Evolutionary conservation across 53 echinoderm and acorn worm genomes (phyloP).

Genomic region (Patiria pectinifera): DNA sequence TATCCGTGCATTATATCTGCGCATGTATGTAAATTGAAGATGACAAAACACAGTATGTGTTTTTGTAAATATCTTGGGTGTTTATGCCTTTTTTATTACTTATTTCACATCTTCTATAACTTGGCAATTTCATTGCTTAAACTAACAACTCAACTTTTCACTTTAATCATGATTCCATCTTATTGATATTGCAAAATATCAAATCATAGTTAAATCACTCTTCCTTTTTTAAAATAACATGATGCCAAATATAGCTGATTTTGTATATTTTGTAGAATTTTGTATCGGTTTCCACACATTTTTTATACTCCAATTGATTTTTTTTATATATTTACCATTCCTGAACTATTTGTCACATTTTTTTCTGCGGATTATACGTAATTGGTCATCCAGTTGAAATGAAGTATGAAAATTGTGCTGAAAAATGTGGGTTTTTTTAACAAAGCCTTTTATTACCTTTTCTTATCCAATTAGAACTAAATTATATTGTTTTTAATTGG

Average conservation of each 20-base stretch:
- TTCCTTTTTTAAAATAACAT: neutral
- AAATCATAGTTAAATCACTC: neutral
- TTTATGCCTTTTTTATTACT: too few species aligned
- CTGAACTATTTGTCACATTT: neutral
- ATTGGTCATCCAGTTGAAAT: neutral
- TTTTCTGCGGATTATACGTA: neutral
- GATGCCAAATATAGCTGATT: neutral
- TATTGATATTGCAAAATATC: neutral
- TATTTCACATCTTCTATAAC: too few species aligned
- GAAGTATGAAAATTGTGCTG: neutral
- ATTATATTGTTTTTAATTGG: neutral
- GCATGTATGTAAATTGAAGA: too few species aligned
- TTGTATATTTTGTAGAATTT: constrained; percentile 12
- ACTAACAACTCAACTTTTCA: too few species aligned
- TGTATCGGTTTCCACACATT: neutral
- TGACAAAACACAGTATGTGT: too few species aligned
- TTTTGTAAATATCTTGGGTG: too few species aligned
- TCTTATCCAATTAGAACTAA: too few species aligned
- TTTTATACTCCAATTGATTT: neutral
- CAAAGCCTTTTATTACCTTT: too few species aligned
- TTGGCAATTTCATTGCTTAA: too few species aligned
- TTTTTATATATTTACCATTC: neutral
- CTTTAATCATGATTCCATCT: too few species aligned
- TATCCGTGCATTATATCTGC: too few species aligned
- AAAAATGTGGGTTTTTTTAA: too few species aligned